Conservation (phyloP, 2,888 invertebrate genomes). For the Coenonympha glycerion region DNA sequence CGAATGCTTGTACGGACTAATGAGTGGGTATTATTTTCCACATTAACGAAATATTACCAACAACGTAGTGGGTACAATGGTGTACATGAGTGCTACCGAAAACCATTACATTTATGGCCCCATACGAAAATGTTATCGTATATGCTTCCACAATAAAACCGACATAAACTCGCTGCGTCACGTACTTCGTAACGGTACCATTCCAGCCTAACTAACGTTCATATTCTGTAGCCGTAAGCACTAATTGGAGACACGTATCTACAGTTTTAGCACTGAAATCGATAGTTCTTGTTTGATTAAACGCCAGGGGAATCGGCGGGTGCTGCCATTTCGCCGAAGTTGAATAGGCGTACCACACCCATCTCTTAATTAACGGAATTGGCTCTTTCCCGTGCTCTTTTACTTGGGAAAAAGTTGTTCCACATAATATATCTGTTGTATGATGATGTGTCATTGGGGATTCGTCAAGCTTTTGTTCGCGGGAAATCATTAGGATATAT, state of each 20-base stretch:
- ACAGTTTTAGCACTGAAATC: constrained; percentile 53
- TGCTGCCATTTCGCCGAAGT: constrained; percentile 31
- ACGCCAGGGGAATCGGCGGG: constrained; percentile 42
- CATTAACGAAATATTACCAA: background rate
- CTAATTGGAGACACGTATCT: constrained; percentile 52
- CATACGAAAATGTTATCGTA: constrained; percentile 12
- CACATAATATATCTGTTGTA: constrained; percentile 11
- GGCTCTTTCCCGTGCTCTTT: constrained; percentile 28
- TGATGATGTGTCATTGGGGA: background rate
- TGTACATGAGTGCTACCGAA: background rate
- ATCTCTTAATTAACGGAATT: constrained; percentile 47
- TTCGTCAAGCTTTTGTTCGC: background rate
- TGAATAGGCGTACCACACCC: constrained; percentile 29
- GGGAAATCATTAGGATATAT: background rate
- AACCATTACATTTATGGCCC: background rate
- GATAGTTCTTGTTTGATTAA: constrained; percentile 55
- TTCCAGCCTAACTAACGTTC: constrained; percentile 19
- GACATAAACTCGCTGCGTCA: constrained; percentile 11
- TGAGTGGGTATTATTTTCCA: background rate
- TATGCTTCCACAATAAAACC: constrained; percentile 13
- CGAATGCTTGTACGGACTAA: too few relatives aligned
- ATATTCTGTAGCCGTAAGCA: constrained; percentile 36
- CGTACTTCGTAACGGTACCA: constrained; percentile 16
- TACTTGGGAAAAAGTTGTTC: constrained; percentile 18
- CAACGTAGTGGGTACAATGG: background rate